Base-by-base conservation (phyloP, 2,888 invertebrate species). In the Leucophenga montana region DNA sequence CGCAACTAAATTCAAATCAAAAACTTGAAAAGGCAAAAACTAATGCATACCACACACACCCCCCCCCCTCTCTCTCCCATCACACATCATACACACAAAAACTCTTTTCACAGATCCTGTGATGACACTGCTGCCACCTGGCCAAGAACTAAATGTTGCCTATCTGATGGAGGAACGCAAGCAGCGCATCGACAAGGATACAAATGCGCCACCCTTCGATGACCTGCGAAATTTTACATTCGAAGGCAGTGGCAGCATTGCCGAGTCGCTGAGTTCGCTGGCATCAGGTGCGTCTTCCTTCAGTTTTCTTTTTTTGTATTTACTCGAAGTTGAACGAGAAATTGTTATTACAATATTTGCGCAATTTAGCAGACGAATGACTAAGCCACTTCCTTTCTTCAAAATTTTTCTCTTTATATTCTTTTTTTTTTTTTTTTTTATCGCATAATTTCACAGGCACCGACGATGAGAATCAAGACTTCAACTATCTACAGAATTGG, bases 211-310 rank as follows among this genome's bases (percentile, higher is more conserved):
- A 73, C 99, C 99, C 11, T 98, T 98, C 89, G 99, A 99, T 89
- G 99, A 99, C 89, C 92, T 99, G 80, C 92, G 99, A 88, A 98
- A 99, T 91, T 99, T 99, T 89, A 98, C 98, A 68, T 99, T 99
- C 86, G 99, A 99, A 90, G 99, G 99, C 54, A 97, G 97, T 86
- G 98, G 97, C 90, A 97, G 97, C 89, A 97, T 97, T 70, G 98
- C 97, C 44, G 98, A 98, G 71, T 97, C 98, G 13, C 91, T 99
- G 71, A 98, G 97, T 85, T 98, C 98, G 67, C 92, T 99, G 85
- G 97, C 97, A 85, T 97, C 97, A 87, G 97, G 97, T 96, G 90
- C 90, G 86, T 85, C 9, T 31, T 8, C 56, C 14, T 6, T 27
- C 59, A 59, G n/a, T n/a, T n/a, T n/a, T n/a, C n/a, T n/a, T n/a